Base-by-base conservation (phyloP, 92 coral and sea anemone genomes). In the Isaurus tuberculatus region DNA sequence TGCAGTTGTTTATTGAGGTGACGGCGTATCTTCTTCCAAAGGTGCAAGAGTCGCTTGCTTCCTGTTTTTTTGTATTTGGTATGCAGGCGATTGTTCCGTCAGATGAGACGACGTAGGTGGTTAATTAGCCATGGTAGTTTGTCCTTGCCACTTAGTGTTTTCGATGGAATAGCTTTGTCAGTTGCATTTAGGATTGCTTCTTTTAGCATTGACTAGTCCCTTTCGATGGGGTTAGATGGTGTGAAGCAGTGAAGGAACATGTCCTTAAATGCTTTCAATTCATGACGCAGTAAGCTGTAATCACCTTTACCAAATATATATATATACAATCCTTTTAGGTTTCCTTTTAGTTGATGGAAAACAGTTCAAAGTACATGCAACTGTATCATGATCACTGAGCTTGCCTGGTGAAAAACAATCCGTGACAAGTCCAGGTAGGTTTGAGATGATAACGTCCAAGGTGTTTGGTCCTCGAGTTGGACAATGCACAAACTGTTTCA, bases 81-180 rank as follows among this genome's bases (percentile, higher is more conserved):
- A 61, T 75, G 85, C 36, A 88, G 71, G 63, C 72, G 64, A 70
- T 87, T 73, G 51, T 83, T 87, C 46, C 86, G 40, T 9, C 87
- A 66, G 61, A 73, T 81, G 51, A 87, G 87, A 44, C 66, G 87
- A 48, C 87, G 75, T 19, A 87, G 83, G 22, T 46, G 70, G 10
- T 72, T 49, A 8, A 79, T 30, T 57, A 87, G 73, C 87, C 87
- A 87, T 29, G 87, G 90, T 55, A 87, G 86, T 68, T 87, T 87
- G 29, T 83, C 87, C n/a, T 73, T 49, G 30, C 87, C 90, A 55
- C 84, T 83, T 64, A 87, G 58, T 9, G 58, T 15, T 61, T 87
- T 83, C 11, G 87, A 81, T 60, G 90, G 90, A 25, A 87, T 70
- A 33, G 49, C 61, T 32, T 31, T 58, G 23, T 81, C 90, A 43